These are phyloP conservation scores for Denticeps clupeoides DNA, from an alignment of 2,797 vertebrate genomes.

Conservation along the genomic window DNA sequence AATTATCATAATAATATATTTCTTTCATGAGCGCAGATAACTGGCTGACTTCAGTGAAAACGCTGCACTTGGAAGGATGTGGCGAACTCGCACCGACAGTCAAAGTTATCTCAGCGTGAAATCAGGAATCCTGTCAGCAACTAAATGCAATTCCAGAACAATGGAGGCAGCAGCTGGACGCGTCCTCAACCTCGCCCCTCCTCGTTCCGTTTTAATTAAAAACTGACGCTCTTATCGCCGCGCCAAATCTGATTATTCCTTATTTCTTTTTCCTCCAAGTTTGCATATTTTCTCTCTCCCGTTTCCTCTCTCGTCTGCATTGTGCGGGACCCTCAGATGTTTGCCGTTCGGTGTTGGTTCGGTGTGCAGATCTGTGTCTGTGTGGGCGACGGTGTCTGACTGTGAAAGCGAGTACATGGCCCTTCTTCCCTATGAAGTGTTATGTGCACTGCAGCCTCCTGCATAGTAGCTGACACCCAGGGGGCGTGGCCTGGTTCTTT, in stretches of 20 bases:
- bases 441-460: no score
- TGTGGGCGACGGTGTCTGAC: no score
- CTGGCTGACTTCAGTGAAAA: constrained; percentile 43
- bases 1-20: constrained; percentile 65
- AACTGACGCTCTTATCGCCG: constrained; percentile 24
- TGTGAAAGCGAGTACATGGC: no score
- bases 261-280: constrained; percentile 25
- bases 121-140: constrained; percentile 66
- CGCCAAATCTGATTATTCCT: constrained; percentile 8
- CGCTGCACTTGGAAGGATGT: constrained; percentile 43
- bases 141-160: constrained; percentile 66
- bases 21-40: constrained; percentile 54
- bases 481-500: no score
- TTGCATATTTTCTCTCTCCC: neutral
- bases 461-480: no score
- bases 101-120: constrained; percentile 62
- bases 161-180: constrained; percentile 43
- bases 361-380: no score
- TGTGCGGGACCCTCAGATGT: no score
- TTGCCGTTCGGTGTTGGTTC: no score
- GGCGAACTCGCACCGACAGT: constrained; percentile 32
- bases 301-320: neutral
- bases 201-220: constrained; percentile 59
- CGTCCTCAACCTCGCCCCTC: constrained; percentile 34
- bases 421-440: no score